These are phyloP conservation scores for Synodontis membranacea DNA, from an alignment of 2,113 vertebrate genomes.

Conservation along the genomic window DNA sequence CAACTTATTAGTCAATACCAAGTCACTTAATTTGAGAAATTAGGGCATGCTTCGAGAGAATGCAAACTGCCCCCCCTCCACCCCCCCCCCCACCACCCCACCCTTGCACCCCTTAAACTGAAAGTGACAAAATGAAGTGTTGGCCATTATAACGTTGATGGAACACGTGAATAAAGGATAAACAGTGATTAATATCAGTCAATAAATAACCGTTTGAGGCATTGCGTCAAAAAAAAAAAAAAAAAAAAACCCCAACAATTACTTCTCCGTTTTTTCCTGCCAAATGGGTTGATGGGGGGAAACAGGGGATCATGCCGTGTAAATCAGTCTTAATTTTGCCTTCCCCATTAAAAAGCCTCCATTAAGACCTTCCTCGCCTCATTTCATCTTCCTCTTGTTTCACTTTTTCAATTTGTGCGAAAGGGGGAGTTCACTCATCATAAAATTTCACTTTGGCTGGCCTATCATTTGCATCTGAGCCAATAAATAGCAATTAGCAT, in stretches of 20 bases:
- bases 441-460: conserved; percentile 99
- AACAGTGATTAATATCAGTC: conserved; percentile 92
- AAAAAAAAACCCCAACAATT: conserved; percentile 86
- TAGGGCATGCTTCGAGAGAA: conserved; percentile 84
- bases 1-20: conserved; percentile 63
- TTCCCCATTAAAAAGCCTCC: conserved; percentile 99
- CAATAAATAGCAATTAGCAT: conserved; percentile 99
- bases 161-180: conserved; percentile 85
- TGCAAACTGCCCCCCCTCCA: conserved; percentile 41
- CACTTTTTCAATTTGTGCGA: conserved; percentile 99
- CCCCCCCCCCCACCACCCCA: conserved; percentile 44
- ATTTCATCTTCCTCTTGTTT: conserved; percentile 99
- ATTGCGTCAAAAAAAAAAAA: conserved; percentile 80
- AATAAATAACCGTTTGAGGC: conserved; percentile 91
- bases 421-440: conserved; percentile 99
- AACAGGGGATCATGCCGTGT: conserved; percentile 93
- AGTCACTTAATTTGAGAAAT: conserved; percentile 84
- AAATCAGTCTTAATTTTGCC: conserved; percentile 99
- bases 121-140: conserved; percentile 79
- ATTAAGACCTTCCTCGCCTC: conserved; percentile 99
- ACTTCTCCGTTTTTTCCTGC: conserved; percentile 94
- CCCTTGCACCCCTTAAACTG: conserved; percentile 66
- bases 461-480: conserved; percentile 99
- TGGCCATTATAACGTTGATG: conserved; percentile 83
- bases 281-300: conserved; percentile 98